Percentiles rank a stretch among this genome's conserved stretches.
These are phyloP conservation scores for Diacarnus erythraeanus DNA, from an alignment of 37 sponge, comb jelly and placozoan genomes.

Conservation along the genomic window DNA sequence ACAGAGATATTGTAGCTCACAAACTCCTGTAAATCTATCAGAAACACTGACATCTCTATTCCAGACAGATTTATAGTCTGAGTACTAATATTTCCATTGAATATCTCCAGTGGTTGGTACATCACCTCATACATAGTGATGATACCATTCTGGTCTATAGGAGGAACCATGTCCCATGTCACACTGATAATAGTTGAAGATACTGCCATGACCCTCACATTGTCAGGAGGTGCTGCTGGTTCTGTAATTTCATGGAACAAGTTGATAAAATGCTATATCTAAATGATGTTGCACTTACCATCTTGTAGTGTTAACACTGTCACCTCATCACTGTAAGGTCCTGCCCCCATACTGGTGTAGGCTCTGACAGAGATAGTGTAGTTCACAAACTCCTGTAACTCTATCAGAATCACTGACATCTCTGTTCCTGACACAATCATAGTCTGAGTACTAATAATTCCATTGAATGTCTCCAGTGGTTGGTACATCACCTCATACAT, in stretches of 20 bases:
- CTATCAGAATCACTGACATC: not conserved
- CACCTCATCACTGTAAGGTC: conserved; percentile 13
- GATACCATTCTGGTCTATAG: conserved; percentile 23
- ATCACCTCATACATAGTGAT: conserved; percentile 28
- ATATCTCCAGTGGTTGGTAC: conserved; percentile 9
- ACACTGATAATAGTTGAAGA: conserved; percentile 21
- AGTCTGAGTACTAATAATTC: not conserved
- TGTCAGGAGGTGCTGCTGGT: not conserved
- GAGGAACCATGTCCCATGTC: conserved; percentile 34
- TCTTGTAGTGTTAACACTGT: conserved; percentile 22
- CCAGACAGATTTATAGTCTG: conserved; percentile 12
- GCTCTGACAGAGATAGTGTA: conserved; percentile 43
- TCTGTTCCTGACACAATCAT: not conserved
- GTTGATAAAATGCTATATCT: not conserved
- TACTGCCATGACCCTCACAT: not conserved
- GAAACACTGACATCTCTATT: too few relatives aligned
- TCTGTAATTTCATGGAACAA: too few relatives aligned
- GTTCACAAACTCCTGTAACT: conserved; percentile 12
- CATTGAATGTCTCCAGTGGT: not conserved
- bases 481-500: conserved; percentile 8
- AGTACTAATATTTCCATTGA: conserved; percentile 1
- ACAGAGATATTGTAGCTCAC: conserved; percentile 21
- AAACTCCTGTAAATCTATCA: conserved; percentile 15
- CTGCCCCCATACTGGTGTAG: conserved; percentile 24
- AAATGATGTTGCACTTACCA: conserved; percentile 21